A percentile compares a stretch with the other conserved stretches of the same genome.
These are phyloP conservation scores for Cygnus buccinator DNA, from an alignment of 2,113 vertebrate genomes.

Conservation along the genomic window DNA sequence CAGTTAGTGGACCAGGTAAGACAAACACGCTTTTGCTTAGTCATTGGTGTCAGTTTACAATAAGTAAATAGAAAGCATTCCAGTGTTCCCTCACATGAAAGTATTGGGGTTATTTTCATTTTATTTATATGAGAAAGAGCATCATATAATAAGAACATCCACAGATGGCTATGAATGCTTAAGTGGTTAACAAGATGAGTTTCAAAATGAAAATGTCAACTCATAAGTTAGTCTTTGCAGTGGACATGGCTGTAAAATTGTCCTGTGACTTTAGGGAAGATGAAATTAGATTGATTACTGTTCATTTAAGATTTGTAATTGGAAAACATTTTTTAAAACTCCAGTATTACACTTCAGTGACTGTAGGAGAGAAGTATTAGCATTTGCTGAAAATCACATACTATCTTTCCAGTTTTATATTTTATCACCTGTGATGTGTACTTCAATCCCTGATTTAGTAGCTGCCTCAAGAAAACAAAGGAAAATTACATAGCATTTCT, in stretches of 20 bases:
- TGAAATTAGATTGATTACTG: background rate
- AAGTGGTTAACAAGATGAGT: background rate
- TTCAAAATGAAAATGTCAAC: background rate
- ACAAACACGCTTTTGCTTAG: background rate
- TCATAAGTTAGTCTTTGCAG: background rate
- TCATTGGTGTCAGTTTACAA: background rate
- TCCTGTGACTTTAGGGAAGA: background rate
- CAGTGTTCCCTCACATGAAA: background rate
- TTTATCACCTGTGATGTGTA: background rate
- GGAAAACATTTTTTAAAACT: background rate
- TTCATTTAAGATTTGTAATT: background rate
- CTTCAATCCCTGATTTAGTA: background rate
- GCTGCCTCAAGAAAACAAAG: background rate
- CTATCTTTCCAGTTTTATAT: background rate
- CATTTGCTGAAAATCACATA: background rate
- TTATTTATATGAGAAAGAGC: background rate
- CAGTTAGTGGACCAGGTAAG: slow-evolving; percentile 95
- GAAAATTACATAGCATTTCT: background rate
- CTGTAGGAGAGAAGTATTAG: background rate
- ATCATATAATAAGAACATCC: background rate
- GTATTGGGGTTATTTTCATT: background rate
- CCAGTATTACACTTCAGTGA: background rate
- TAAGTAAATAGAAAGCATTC: background rate
- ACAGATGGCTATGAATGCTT: background rate
- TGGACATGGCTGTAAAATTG: background rate